A percentile compares a stretch with the other conserved stretches of the same genome.
Evolutionary conservation across 2,113 vertebrate species (phyloP).

Genomic region (Nycticorax nycticorax): DNA sequence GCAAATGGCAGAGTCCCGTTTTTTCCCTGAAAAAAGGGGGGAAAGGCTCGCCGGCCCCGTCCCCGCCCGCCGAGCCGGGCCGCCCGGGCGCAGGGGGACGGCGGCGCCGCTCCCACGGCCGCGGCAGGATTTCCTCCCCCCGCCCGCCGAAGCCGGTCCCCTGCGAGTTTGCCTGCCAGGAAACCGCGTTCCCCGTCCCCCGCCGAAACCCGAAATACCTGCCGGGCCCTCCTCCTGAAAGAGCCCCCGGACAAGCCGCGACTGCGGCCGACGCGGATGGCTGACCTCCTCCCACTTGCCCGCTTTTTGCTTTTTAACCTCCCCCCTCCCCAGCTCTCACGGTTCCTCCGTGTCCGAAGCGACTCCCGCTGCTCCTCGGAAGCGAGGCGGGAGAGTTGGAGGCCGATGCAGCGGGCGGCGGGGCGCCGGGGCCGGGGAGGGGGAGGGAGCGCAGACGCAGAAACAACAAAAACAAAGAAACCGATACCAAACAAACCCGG

Average conservation of each 20-base stretch:
- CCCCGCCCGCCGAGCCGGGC: neutral
- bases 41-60: neutral
- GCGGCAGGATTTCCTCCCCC: neutral
- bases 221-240: neutral
- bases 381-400: neutral
- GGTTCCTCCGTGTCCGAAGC: neutral
- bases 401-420: neutral
- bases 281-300: neutral
- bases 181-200: neutral
- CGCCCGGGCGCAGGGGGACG: neutral
- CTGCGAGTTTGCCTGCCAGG: neutral
- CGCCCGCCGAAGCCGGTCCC: neutral
- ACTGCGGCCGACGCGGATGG: neutral
- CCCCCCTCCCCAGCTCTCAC: no score
- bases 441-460: neutral
- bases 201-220: neutral
- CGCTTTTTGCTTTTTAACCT: neutral
- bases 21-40: neutral
- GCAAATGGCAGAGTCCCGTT: neutral
- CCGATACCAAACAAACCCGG: no score
- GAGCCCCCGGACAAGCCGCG: neutral
- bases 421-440: no score
- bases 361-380: neutral
- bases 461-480: no score
- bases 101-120: neutral